Evolutionary conservation across 2,888 invertebrate species (phyloP), one percentile per base, ranked within the genome.

Genomic region (Gasteruption jaculator): DNA sequence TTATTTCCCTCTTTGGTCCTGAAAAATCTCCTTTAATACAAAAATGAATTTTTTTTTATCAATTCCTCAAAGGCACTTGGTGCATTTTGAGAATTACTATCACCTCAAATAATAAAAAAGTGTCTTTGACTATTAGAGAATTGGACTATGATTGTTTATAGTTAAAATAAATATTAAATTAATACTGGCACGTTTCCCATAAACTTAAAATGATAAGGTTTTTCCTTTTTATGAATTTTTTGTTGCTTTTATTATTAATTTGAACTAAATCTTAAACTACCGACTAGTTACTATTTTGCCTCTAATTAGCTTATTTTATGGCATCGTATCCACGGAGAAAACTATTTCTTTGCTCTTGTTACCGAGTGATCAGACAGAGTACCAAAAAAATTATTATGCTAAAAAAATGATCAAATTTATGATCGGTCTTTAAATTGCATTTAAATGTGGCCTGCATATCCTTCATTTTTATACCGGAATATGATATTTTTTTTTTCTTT

Each of bases 371-470:
- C n/a, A n/a, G n/a, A n/a, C n/a, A n/a, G n/a, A n/a, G n/a, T n/a
- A n/a, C n/a, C n/a, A n/a, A n/a, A n/a, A n/a, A n/a, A n/a, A n/a
- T n/a, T n/a, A n/a, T n/a, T n/a, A n/a, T n/a, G n/a, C n/a, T n/a
- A n/a, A n/a, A n/a, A n/a, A n/a, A n/a, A n/a, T n/a, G n/a, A n/a
- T n/a, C n/a, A n/a, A n/a, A n/a, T n/a, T n/a, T n/a, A n/a, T n/a
- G n/a, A n/a, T n/a, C n/a, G n/a, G n/a, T n/a, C n/a, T n/a, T n/a
- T n/a, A 45, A 61, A 68, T 68, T 68, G 68, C 68, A 68, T 61
- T 58, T 48, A 43, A 42, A 50, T 49, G 48, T 63, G 68, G 68
- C 68, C 68, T 68, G 68, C 68, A 54, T 61, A 56, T 50, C 41
- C 51, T n/a, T n/a, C n/a, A n/a, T n/a, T n/a, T n/a, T n/a, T n/a